Percentiles rank a stretch among this genome's conserved stretches.
These are phyloP conservation scores for Monodelphis domestica DNA, from an alignment of 2,797 vertebrate species.

Conservation along the genomic window DNA sequence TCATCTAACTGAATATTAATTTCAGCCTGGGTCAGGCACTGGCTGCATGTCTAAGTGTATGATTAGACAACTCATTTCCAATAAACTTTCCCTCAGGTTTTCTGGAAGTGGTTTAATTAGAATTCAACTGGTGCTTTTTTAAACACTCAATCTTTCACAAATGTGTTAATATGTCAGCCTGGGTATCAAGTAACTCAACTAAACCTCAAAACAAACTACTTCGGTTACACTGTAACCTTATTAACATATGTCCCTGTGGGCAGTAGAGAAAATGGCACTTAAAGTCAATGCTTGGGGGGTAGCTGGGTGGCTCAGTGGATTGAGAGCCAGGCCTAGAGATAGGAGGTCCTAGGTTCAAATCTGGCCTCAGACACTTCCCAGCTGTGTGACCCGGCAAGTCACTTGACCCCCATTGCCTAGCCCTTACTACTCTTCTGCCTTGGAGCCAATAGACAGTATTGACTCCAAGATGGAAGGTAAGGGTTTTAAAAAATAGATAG, in stretches of 20 bases:
- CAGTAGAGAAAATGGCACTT: not conserved
- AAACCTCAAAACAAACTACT: not conserved
- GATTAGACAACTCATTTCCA: not conserved
- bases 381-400: too few species aligned
- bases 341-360: too few species aligned
- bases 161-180: constrained; percentile 70
- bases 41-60: not conserved
- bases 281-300: too few species aligned
- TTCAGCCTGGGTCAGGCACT: not conserved
- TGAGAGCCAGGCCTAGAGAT: too few species aligned
- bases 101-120: not conserved
- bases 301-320: too few species aligned
- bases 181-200: not conserved
- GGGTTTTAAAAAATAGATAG: too few species aligned
- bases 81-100: not conserved
- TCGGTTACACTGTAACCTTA: constrained; percentile 47
- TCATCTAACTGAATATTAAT: not conserved
- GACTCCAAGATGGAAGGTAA: too few species aligned
- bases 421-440: too few species aligned
- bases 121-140: constrained; percentile 70
- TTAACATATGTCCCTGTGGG: rapidly evolving
- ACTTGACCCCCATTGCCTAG: too few species aligned
- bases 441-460: too few species aligned
- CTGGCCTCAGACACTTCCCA: too few species aligned
- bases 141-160: not conserved